phyloP scores from a whole-genome alignment of 2,113 vertebrate genomes.

The Hucho hucho region DNA sequence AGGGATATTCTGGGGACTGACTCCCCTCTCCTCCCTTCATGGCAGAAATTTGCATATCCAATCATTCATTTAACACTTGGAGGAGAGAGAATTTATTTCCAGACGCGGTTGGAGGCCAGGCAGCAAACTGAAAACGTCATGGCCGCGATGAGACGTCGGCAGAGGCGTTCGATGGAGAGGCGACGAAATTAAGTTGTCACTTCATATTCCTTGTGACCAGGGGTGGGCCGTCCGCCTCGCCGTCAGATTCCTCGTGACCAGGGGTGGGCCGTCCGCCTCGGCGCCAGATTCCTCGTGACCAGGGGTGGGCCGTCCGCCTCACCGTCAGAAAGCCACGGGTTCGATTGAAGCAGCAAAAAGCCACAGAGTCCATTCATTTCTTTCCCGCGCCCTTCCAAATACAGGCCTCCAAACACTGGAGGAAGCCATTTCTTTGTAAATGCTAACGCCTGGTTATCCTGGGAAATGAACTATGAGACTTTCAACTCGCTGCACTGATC shows the following conservation, averaged over 20 bases:
- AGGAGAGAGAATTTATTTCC: not conserved
- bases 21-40: not conserved
- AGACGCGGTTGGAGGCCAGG: constrained; percentile 21
- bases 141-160: constrained; percentile 7
- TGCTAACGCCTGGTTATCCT: constrained; percentile 31
- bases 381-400: not conserved
- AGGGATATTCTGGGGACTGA: not conserved
- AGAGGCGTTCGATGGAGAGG: not conserved
- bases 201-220: not conserved
- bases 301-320: not conserved
- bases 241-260: no score
- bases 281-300: no score
- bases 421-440: constrained; percentile 14
- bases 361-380: not conserved
- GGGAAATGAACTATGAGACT: constrained; percentile 12
- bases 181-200: constrained; percentile 13
- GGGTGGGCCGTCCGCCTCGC: not conserved
- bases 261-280: no score
- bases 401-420: not conserved
- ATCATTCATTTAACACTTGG: not conserved
- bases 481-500: constrained; percentile 33
- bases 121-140: constrained; percentile 30
- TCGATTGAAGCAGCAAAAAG: constrained; percentile 9
- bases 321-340: constrained; percentile 1
- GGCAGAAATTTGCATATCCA: not conserved